phyloP scores from a whole-genome alignment of 2,888 invertebrate species.

The Drosophila lutescens region DNA sequence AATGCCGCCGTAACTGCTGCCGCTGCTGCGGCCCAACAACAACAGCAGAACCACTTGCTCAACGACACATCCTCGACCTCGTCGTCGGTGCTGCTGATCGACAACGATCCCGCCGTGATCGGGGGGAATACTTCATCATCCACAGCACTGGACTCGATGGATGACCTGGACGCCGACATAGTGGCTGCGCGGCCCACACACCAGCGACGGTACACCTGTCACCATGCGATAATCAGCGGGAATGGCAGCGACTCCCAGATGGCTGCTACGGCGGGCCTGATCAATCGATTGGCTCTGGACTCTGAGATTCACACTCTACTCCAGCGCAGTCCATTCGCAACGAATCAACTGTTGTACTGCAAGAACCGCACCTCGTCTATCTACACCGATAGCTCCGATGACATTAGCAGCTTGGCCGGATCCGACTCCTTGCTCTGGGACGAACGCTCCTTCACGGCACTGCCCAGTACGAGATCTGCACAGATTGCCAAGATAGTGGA shows the following conservation, averaged over 20 bases:
- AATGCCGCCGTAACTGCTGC: slow-evolving; percentile 64
- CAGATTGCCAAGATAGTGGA: slow-evolving; percentile 94
- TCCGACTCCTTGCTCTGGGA: slow-evolving; percentile 90
- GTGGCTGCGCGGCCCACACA: slow-evolving; percentile 67
- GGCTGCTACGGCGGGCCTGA: slow-evolving; percentile 85
- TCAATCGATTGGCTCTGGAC: slow-evolving; percentile 85
- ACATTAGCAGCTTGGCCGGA: slow-evolving; percentile 92
- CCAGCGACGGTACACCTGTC: slow-evolving; percentile 82
- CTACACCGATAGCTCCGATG: slow-evolving; percentile 94
- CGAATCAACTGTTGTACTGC: slow-evolving; percentile 86
- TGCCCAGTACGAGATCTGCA: slow-evolving; percentile 86
- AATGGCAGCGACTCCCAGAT: slow-evolving; percentile 73
- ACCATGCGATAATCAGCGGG: slow-evolving; percentile 83
- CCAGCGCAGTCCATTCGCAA: slow-evolving; percentile 84
- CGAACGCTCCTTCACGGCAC: slow-evolving; percentile 87
- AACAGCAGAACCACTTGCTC: slow-evolving; percentile 68
- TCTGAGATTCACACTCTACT: slow-evolving; percentile 85
- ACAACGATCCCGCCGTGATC: slow-evolving; percentile 85
- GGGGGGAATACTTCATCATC: slow-evolving; percentile 75
- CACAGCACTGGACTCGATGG: slow-evolving; percentile 86
- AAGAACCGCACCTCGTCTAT: slow-evolving; percentile 91
- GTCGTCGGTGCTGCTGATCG: slow-evolving; percentile 85
- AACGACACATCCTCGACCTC: slow-evolving; percentile 85
- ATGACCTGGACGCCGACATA: slow-evolving; percentile 85
- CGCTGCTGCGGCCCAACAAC: slow-evolving; percentile 55